Conservation (phyloP, 2,797 vertebrate species). For the Peromyscus nudipes region DNA sequence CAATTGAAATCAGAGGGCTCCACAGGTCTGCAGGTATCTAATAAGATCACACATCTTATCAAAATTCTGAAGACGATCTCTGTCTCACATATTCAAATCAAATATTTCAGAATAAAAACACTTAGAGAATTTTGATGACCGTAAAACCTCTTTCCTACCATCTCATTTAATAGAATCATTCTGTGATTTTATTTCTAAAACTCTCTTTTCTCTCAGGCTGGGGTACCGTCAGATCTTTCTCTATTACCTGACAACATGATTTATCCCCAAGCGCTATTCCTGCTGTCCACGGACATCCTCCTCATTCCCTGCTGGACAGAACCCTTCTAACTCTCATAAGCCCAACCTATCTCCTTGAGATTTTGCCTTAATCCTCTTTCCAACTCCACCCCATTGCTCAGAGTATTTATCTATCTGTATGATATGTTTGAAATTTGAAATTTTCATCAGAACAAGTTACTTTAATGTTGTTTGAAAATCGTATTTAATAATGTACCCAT, state of each 20-base stretch:
- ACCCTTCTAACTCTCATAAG: background rate
- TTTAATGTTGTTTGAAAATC: background rate
- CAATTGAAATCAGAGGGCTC: background rate
- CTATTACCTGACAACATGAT: accelerated
- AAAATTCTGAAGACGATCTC: background rate
- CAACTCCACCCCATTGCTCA: background rate
- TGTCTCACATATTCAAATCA: background rate
- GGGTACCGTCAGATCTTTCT: background rate
- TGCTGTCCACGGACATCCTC: background rate
- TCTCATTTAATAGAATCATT: background rate
- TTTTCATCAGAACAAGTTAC: background rate
- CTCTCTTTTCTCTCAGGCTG: background rate
- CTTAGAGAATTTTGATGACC: background rate
- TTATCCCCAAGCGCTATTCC: background rate
- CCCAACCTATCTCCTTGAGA: background rate
- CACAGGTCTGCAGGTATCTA: background rate
- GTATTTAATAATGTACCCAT: background rate
- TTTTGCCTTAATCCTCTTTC: background rate
- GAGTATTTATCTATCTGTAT: background rate
- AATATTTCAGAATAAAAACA: conserved; percentile 26
- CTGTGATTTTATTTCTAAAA: background rate
- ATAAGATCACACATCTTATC: background rate
- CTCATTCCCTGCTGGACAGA: no score
- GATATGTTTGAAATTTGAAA: background rate
- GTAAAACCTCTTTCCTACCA: background rate